phyloP scores from a whole-genome alignment of 2,797 vertebrate species.

The Cossypha dichroa region DNA sequence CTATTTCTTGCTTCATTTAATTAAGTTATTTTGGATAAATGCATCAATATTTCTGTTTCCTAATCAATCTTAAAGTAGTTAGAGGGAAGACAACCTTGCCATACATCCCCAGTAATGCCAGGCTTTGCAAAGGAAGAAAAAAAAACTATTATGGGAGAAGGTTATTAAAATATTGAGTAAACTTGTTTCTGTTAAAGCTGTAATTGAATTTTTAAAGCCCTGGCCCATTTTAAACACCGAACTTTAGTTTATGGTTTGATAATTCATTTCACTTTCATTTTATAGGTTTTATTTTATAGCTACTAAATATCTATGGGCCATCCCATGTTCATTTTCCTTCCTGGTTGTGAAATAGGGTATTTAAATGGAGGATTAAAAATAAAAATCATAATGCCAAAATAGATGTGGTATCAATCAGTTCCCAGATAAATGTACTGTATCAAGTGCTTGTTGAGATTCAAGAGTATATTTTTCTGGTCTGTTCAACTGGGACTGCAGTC shows the following conservation, averaged over 20 bases:
- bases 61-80: slow-evolving; percentile 64
- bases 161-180: slow-evolving; percentile 54
- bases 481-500: not conserved
- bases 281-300: slow-evolving; percentile 62
- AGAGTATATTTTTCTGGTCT: slow-evolving; percentile 26
- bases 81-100: not conserved
- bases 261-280: slow-evolving; percentile 67
- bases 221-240: slow-evolving; percentile 38
- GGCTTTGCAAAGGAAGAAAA: not conserved
- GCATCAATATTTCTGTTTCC: slow-evolving; percentile 50
- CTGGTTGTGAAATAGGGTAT: slow-evolving; percentile 35
- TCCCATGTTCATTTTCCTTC: slow-evolving; percentile 43
- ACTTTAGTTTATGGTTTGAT: slow-evolving; percentile 55
- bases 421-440: slow-evolving; percentile 59
- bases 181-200: slow-evolving; percentile 56
- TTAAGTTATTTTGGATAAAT: slow-evolving; percentile 62
- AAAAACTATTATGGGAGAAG: not conserved
- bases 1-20: slow-evolving; percentile 38
- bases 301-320: slow-evolving; percentile 56
- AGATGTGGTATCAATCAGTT: slow-evolving; percentile 36
- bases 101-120: not conserved
- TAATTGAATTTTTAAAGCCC: slow-evolving; percentile 47
- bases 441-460: slow-evolving; percentile 38
- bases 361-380: slow-evolving; percentile 41
- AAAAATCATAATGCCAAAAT: slow-evolving; percentile 38